Percentiles rank a stretch among this genome's conserved stretches.
phyloP scores from a whole-genome alignment of 1,140 invertebrate species.

The Meloidogyne exigua region DNA sequence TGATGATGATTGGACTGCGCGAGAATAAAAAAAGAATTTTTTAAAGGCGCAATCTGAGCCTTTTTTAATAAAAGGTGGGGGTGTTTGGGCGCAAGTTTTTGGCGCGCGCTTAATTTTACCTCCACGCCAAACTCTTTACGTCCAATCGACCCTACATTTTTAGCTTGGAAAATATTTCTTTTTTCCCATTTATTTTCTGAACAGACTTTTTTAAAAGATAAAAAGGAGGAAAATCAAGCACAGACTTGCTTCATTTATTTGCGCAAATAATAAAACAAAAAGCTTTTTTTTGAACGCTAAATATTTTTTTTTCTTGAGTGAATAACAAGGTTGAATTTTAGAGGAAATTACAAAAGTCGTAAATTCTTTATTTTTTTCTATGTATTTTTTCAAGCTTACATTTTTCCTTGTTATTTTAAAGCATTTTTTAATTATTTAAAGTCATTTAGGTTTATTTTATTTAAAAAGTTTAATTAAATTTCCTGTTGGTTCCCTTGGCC shows the following conservation, averaged over 20 bases:
- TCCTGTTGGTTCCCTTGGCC: too few relatives aligned
- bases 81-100: too few relatives aligned
- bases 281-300: neutral
- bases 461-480: too few relatives aligned
- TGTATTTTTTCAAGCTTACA: neutral
- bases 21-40: neutral
- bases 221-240: slow-evolving; percentile 1
- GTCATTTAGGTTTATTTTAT: neutral
- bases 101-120: too few relatives aligned
- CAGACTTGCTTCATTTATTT: neutral
- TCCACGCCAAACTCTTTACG: too few relatives aligned
- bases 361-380: neutral
- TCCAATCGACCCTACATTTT: too few relatives aligned
- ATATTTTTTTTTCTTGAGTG: neutral
- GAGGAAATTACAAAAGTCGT: neutral
- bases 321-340: neutral
- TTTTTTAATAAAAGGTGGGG: neutral
- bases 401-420: neutral
- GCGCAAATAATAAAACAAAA: neutral
- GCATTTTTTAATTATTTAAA: too few relatives aligned
- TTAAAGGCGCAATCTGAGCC: neutral
- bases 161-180: too few relatives aligned
- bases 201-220: neutral
- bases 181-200: neutral
- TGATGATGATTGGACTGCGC: neutral